phyloP scores from a whole-genome alignment of 2,888 invertebrate species.

The Chloroclystis v-ata region DNA sequence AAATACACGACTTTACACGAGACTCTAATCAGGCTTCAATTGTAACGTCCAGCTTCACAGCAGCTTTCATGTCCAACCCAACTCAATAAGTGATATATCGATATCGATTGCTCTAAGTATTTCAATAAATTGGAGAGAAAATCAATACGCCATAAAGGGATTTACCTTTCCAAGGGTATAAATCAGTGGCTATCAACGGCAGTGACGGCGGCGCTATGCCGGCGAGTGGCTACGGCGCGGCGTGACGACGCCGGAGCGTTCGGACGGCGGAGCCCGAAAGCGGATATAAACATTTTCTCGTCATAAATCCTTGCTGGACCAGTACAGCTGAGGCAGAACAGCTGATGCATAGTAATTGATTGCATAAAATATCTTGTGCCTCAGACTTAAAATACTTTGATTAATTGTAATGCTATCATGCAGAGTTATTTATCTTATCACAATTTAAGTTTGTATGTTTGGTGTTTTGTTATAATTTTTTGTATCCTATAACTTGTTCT shows the following conservation, averaged over 20 bases:
- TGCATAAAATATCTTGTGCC: too few relatives aligned
- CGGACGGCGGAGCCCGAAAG: background rate
- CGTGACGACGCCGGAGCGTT: background rate
- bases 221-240: background rate
- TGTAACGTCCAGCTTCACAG: too few relatives aligned
- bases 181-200: background rate
- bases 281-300: slow-evolving; percentile 4
- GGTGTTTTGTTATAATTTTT: too few relatives aligned
- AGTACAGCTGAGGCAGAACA: background rate
- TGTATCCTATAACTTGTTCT: too few relatives aligned
- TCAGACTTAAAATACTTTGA: too few relatives aligned
- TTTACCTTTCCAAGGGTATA: background rate
- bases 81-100: too few relatives aligned
- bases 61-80: too few relatives aligned
- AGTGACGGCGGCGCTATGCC: background rate
- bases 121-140: background rate
- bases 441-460: too few relatives aligned
- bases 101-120: background rate
- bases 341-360: background rate
- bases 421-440: too few relatives aligned
- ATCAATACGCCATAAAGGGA: background rate
- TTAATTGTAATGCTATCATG: too few relatives aligned
- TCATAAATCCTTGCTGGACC: slow-evolving; percentile 1
- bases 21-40: too few relatives aligned
- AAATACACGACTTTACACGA: too few relatives aligned